Evolutionary conservation across 1,140 invertebrate species (phyloP).

Genomic region (Plectrocnemia conspersa): DNA sequence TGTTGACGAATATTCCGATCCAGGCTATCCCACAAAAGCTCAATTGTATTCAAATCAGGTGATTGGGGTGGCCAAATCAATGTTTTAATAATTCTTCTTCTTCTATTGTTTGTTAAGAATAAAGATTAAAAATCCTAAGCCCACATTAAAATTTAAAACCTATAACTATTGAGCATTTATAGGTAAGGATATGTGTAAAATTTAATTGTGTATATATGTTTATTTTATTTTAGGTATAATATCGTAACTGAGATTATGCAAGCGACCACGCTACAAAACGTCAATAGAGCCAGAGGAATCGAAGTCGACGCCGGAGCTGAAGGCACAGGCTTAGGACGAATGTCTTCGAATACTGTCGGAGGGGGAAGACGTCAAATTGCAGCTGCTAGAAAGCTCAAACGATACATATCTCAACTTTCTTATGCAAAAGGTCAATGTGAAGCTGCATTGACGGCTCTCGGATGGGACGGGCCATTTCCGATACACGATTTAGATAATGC

Average conservation of each 20-base stretch:
- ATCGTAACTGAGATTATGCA: slow-evolving; percentile 91
- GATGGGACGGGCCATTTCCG: slow-evolving; percentile 73
- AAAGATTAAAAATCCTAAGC: no score
- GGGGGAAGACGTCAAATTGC: slow-evolving; percentile 65
- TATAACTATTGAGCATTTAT: no score
- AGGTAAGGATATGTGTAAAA: not conserved
- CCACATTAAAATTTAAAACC: no score
- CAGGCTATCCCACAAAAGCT: no score
- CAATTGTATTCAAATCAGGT: no score
- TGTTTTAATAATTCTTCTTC: no score
- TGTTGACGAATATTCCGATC: no score
- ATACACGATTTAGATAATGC: slow-evolving; percentile 45
- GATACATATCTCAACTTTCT: slow-evolving; percentile 76
- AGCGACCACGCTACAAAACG: slow-evolving; percentile 83
- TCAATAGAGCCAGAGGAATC: slow-evolving; percentile 77
- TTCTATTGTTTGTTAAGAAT: no score
- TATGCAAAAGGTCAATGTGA: slow-evolving; percentile 82
- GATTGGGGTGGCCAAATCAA: no score
- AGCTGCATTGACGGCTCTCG: slow-evolving; percentile 67
- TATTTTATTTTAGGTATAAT: slow-evolving; percentile 58
- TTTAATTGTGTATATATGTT: slow-evolving; percentile 8
- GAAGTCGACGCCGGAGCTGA: slow-evolving; percentile 66
- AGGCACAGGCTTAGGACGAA: slow-evolving; percentile 36
- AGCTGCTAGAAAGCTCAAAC: slow-evolving; percentile 66
- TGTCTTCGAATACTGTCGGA: slow-evolving; percentile 40